Percentiles rank a stretch among this genome's conserved stretches.
Evolutionary conservation across 2,888 invertebrate species (phyloP).

Genomic region (Tinea semifulvella): DNA sequence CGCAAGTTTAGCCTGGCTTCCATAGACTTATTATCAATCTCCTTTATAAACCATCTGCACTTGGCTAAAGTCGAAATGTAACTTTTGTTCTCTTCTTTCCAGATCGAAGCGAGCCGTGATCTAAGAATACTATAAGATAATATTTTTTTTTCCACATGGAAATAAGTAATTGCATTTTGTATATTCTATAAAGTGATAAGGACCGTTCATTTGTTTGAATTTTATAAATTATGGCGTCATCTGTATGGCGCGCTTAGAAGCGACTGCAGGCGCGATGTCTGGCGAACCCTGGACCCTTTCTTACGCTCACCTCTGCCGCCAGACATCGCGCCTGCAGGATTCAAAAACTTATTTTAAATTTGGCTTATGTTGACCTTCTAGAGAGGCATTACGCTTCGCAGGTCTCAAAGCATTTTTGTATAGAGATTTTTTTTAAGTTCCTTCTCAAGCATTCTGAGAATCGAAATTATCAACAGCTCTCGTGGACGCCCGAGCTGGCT

Average conservation of each 20-base stretch:
- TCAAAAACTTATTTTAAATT: slow-evolving; percentile 53
- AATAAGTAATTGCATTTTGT: slow-evolving; percentile 70
- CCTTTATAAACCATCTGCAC: too few relatives aligned
- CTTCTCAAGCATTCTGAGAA: slow-evolving; percentile 56
- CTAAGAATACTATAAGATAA: slow-evolving; percentile 68
- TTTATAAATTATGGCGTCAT: slow-evolving; percentile 61
- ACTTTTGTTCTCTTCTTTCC: slow-evolving; percentile 33
- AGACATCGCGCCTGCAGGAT: slow-evolving; percentile 47
- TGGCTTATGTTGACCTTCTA: slow-evolving; percentile 54
- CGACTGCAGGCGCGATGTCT: slow-evolving; percentile 56
- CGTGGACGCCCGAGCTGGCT: slow-evolving; percentile 13
- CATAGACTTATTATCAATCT: too few relatives aligned
- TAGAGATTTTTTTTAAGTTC: slow-evolving; percentile 61
- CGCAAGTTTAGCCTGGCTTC: too few relatives aligned
- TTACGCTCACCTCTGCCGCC: slow-evolving; percentile 63
- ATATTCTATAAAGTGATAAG: slow-evolving; percentile 68
- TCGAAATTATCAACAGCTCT: slow-evolving; percentile 17
- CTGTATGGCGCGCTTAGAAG: slow-evolving; percentile 56
- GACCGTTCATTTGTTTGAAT: slow-evolving; percentile 65
- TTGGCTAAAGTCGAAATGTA: too few relatives aligned
- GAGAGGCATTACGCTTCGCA: slow-evolving; percentile 43
- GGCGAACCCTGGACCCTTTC: slow-evolving; percentile 62
- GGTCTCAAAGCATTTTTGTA: slow-evolving; percentile 60
- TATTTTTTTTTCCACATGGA: slow-evolving; percentile 69
- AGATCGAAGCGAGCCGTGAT: slow-evolving; percentile 67